Evolutionary conservation across 2,113 vertebrate genomes (phyloP), one percentile per base, ranked within the genome.

Genomic region (Parus major): DNA sequence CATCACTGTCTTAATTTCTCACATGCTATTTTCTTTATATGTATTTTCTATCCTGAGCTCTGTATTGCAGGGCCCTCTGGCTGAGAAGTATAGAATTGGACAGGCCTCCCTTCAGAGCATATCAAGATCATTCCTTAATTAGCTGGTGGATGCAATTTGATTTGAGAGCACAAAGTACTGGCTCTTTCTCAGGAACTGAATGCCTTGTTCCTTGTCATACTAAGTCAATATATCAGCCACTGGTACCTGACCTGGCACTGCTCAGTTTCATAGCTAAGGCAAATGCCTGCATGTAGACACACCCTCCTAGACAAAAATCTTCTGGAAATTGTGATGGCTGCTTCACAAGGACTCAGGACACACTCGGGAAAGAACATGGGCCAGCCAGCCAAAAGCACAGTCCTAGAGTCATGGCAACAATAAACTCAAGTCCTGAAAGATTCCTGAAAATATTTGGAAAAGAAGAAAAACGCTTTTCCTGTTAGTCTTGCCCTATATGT

Each of bases 91-190:
- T 7, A 88, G 82, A 92, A 94, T 5, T 29, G 27, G 75, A 86
- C 82, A 90, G 75, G 60, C 35, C 22, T 92, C 44, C 82, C 75
- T 86, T 94, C 82, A 88, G 47, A 82, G 18, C 56, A 12, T 16
- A 59, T 94, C 46, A 88, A 81, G 47, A 85, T 88, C 79, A 88
- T 49, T 68, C 60, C 64, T 88, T 96, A 96, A 96, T 90, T 87
- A 93, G 52, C 85, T 88, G 76, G 52, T 86, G 64, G 85, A 92
- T 4, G 23, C 68, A 86, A 52, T 88, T 64, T 75, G 63, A 95
- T 81, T 65, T 49, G 60, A 93, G 76, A 96, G 52, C 50, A 81
- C n/a, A 29, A 93, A 94, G 64, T 28, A 64, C 68, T 92, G 87
- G 24, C 79, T 90, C 68, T 46, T 91, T 88, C 88, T 86, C 90